phyloP scores from a whole-genome alignment of 2,888 invertebrate genomes.

The Brenthis hecate region DNA sequence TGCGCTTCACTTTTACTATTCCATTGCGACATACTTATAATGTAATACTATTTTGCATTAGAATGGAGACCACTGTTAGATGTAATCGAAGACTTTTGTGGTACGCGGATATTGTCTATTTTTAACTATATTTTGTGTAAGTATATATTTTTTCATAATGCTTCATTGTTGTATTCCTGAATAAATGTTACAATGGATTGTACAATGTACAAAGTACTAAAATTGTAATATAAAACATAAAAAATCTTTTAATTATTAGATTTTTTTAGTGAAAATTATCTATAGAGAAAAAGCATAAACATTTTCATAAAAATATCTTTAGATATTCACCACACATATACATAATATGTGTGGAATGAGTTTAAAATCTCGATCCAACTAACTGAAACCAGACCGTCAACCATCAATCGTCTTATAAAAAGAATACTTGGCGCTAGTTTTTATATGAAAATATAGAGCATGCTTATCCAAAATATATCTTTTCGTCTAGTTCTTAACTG shows the following conservation, averaged over 20 bases:
- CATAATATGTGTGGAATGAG: too few relatives aligned
- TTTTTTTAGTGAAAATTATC: too few relatives aligned
- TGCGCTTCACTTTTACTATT: conserved; percentile 66
- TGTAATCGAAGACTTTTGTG: conserved; percentile 24
- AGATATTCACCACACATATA: too few relatives aligned
- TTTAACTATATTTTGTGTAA: conserved; percentile 4
- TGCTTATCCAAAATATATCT: too few relatives aligned
- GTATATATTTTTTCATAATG: conserved; percentile 3
- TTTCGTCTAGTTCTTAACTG: too few relatives aligned
- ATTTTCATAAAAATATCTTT: too few relatives aligned
- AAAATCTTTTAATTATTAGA: not conserved
- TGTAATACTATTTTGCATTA: conserved; percentile 39
- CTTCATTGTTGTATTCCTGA: conserved; percentile 2
- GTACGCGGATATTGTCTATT: conserved; percentile 20
- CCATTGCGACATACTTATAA: conserved; percentile 45
- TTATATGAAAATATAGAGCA: too few relatives aligned
- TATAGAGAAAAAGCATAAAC: too few relatives aligned
- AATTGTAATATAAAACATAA: not conserved
- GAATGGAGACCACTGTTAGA: conserved; percentile 33
- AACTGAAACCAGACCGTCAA: too few relatives aligned
- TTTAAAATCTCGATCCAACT: too few relatives aligned
- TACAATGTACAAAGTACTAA: not conserved
- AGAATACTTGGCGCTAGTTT: too few relatives aligned
- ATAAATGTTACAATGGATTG: not conserved
- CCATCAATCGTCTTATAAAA: too few relatives aligned